phyloP scores from a whole-genome alignment of 2,113 vertebrate species.

The Ramphastos sulfuratus region DNA sequence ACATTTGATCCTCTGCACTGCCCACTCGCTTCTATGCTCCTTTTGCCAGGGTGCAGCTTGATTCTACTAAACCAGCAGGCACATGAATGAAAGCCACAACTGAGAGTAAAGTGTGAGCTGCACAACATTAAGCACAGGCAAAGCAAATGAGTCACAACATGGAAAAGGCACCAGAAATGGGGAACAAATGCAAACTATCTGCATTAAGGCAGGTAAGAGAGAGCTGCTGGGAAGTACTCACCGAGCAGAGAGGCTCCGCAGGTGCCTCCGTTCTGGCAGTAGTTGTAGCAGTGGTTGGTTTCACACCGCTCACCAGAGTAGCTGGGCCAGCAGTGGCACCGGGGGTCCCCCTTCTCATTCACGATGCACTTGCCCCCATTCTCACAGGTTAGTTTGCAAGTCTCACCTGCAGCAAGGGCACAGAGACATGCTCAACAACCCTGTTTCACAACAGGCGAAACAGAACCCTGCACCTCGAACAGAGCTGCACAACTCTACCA shows the following conservation, averaged over 20 bases:
- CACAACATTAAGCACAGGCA: not conserved
- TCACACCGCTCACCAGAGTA: conserved; percentile 96
- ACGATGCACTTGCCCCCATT: conserved; percentile 94
- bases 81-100: not conserved
- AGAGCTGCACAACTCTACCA: not conserved
- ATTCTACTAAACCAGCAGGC: not conserved
- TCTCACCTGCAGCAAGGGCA: conserved; percentile 81
- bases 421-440: not conserved
- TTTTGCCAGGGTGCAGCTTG: not conserved
- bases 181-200: not conserved
- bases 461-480: not conserved
- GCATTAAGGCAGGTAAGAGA: not conserved
- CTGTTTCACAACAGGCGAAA: not conserved
- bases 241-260: conserved; percentile 90
- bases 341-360: conserved; percentile 92
- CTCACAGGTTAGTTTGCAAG: conserved; percentile 90
- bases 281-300: conserved; percentile 93
- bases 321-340: conserved; percentile 96
- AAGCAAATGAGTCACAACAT: not conserved
- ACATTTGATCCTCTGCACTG: accelerated
- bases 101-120: not conserved
- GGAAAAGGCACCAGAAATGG: not conserved
- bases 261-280: conserved; percentile 95
- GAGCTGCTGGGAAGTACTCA: conserved; percentile 65
- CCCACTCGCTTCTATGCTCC: not conserved